A percentile compares a stretch with the other conserved stretches of the same genome.
phyloP scores from a whole-genome alignment of 2,888 invertebrate species.

The Hemicrepidius hirtus region DNA sequence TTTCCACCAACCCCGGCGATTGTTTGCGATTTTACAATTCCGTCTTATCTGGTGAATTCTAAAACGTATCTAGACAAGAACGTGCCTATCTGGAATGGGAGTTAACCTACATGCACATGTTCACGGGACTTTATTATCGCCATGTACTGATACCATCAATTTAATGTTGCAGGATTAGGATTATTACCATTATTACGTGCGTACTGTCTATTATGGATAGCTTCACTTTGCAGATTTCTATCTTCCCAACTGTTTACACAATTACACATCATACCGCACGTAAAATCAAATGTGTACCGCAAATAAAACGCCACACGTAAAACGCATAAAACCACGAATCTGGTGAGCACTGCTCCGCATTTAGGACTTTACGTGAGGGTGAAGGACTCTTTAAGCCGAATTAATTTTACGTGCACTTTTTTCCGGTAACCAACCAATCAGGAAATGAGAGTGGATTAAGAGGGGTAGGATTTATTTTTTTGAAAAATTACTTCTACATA shows the following conservation, averaged over 20 bases:
- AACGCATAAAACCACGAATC: constrained; percentile 7
- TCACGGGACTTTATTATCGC: constrained; percentile 28
- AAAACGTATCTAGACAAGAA: constrained; percentile 25
- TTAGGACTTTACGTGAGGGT: not conserved
- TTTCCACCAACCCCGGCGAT: constrained; percentile 30
- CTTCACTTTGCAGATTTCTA: constrained; percentile 34
- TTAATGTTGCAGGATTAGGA: constrained; percentile 35
- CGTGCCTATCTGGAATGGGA: constrained; percentile 28
- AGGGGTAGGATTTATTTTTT: no score
- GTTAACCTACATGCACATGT: constrained; percentile 35
- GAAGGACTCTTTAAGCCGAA: not conserved
- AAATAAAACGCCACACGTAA: constrained; percentile 14
- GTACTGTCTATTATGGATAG: constrained; percentile 48
- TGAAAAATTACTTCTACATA: no score
- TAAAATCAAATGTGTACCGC: constrained; percentile 25
- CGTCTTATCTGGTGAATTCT: constrained; percentile 32
- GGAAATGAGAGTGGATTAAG: not conserved
- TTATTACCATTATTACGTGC: constrained; percentile 45
- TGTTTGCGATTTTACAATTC: constrained; percentile 45
- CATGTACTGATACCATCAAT: constrained; percentile 41
- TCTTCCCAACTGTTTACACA: constrained; percentile 44
- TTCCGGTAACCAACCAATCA: not conserved
- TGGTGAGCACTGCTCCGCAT: not conserved
- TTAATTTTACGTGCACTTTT: constrained; percentile 6
- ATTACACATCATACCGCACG: constrained; percentile 34